A percentile compares a stretch with the other conserved stretches of the same genome.
Evolutionary conservation across 2,888 invertebrate species (phyloP).

Genomic region (Falcaria lacertinaria): DNA sequence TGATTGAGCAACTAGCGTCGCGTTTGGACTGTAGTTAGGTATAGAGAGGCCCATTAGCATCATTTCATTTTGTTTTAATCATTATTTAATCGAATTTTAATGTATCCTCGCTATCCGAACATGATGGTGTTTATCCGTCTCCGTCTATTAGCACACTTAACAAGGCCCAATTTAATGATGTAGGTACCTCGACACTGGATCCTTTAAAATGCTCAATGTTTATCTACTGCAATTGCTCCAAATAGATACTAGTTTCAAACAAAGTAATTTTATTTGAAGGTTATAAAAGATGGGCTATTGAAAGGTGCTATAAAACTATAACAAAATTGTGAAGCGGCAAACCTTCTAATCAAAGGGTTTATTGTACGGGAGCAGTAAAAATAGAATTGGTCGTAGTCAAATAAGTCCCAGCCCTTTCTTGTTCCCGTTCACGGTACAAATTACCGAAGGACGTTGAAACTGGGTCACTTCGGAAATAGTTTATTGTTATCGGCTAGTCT

Average conservation of each 20-base stretch:
- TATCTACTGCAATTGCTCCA: conserved; percentile 25
- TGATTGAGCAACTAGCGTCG: conserved; percentile 51
- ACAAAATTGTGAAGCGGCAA: conserved; percentile 41
- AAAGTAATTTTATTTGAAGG: conserved; percentile 41
- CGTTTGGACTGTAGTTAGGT: conserved; percentile 35
- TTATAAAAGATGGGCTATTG: conserved; percentile 33
- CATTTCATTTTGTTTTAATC: conserved; percentile 49
- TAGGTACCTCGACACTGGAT: too few relatives aligned
- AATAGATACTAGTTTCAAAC: conserved; percentile 22
- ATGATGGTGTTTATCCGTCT: conserved; percentile 37
- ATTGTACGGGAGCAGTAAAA: conserved; percentile 41
- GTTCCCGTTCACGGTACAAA: conserved; percentile 76
- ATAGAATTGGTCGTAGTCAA: conserved; percentile 57
- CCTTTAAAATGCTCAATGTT: conserved; percentile 22
- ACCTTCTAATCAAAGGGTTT: conserved; percentile 38
- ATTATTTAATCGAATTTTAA: conserved; percentile 67
- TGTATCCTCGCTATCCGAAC: conserved; percentile 41
- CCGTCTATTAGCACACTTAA: conserved; percentile 55
- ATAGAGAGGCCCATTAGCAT: conserved; percentile 48
- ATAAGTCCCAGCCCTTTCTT: conserved; percentile 74
- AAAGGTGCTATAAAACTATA: conserved; percentile 27
- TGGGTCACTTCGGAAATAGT: conserved; percentile 80
- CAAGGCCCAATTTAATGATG: conserved; percentile 45
- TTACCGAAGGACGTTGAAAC: conserved; percentile 77
- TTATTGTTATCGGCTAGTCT: conserved; percentile 78